Conservation (phyloP, 2,797 vertebrate genomes). For the Urosaurus nigricauda region DNA sequence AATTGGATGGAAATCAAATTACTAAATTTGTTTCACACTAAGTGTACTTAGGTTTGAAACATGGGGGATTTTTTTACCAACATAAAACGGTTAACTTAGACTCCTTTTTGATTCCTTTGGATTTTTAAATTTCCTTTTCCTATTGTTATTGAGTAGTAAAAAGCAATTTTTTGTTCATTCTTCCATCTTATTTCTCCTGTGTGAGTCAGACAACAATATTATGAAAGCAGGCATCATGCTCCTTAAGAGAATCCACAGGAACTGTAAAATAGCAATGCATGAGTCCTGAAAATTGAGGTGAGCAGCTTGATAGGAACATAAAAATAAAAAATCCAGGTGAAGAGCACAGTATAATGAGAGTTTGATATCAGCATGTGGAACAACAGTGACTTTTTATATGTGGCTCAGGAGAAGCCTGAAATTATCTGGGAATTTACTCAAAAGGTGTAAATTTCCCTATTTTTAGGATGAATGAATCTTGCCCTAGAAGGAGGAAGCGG, state of each 20-base stretch:
- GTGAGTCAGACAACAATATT: slow-evolving; percentile 39
- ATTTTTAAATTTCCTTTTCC: slow-evolving; percentile 62
- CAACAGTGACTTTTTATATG: slow-evolving; percentile 68
- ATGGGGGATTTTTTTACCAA: slow-evolving; percentile 8
- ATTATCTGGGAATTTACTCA: slow-evolving; percentile 49
- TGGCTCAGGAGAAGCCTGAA: slow-evolving; percentile 54
- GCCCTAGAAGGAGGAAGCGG: not conserved
- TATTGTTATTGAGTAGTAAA: slow-evolving; percentile 23
- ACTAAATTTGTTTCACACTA: slow-evolving; percentile 17
- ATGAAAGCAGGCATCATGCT: slow-evolving; percentile 49
- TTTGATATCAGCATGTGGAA: slow-evolving; percentile 54
- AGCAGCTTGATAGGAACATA: slow-evolving; percentile 52
- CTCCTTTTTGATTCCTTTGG: slow-evolving; percentile 18
- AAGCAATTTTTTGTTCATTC: slow-evolving; percentile 41
- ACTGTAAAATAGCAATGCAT: slow-evolving; percentile 36
- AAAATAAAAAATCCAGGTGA: slow-evolving; percentile 43
- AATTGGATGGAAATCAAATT: slow-evolving; percentile 29
- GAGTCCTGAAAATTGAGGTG: slow-evolving; percentile 38
- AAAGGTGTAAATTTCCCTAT: slow-evolving; percentile 36
- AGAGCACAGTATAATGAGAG: slow-evolving; percentile 44
- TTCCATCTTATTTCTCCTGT: slow-evolving; percentile 37
- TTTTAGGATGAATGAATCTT: slow-evolving; percentile 22
- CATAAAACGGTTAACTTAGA: not conserved
- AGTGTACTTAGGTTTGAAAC: slow-evolving; percentile 31
- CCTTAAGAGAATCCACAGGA: slow-evolving; percentile 45